phyloP scores from a whole-genome alignment of 2,888 invertebrate genomes.

The Monoplex corrugatus region DNA sequence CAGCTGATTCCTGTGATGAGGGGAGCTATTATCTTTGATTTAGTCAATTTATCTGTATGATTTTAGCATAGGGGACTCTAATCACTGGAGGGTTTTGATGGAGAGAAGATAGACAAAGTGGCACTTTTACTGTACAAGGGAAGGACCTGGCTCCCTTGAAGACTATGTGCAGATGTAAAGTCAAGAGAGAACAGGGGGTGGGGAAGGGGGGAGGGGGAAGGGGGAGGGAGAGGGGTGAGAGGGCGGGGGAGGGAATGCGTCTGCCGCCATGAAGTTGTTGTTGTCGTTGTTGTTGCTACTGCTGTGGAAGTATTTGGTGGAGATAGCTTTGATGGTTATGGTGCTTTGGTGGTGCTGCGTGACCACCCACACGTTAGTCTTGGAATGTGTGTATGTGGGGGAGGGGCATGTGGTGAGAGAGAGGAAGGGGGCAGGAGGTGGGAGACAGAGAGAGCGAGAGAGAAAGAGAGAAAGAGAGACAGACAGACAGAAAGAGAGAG shows the following conservation, averaged over 20 bases:
- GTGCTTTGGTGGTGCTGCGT: too few species aligned
- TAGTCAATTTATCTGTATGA: not conserved
- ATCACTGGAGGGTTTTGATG: not conserved
- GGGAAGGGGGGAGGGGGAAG: not conserved
- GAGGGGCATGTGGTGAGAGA: not conserved
- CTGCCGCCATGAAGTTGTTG: too few species aligned
- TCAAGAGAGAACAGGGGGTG: too few species aligned
- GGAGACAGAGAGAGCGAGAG: not conserved
- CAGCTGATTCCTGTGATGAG: not conserved
- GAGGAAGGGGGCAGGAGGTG: not conserved
- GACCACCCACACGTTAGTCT: too few species aligned
- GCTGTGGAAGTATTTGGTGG: too few species aligned
- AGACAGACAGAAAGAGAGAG: not conserved
- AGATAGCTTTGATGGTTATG: too few species aligned
- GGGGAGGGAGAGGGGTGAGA: not conserved
- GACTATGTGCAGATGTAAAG: not conserved
- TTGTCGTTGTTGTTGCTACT: too few species aligned
- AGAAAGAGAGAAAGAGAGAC: slow-evolving; percentile 7
- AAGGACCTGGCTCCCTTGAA: not conserved
- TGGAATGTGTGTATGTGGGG: too few species aligned
- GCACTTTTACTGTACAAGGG: slow-evolving; percentile 21
- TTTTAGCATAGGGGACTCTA: not conserved
- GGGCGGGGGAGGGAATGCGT: too few species aligned
- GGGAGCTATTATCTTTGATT: slow-evolving; percentile 12
- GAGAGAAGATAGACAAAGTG: not conserved